phyloP scores from a whole-genome alignment of 2,113 vertebrate genomes.

The Elachura formosa region DNA sequence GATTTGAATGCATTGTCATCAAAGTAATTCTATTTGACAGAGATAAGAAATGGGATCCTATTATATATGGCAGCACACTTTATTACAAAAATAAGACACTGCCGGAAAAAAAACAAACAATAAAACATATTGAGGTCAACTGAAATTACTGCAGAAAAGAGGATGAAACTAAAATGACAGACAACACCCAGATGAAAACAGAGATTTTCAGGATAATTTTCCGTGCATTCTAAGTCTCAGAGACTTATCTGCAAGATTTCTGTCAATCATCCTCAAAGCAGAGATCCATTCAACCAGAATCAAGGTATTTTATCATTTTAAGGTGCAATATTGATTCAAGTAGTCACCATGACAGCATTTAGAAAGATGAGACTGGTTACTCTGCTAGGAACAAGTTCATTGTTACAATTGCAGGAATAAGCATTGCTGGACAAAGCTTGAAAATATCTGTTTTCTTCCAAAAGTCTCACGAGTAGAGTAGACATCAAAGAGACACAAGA shows the following conservation, averaged over 20 bases:
- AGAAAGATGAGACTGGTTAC: background rate
- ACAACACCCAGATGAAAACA: background rate
- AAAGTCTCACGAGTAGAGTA: background rate
- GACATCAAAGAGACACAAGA: background rate
- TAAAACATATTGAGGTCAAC: background rate
- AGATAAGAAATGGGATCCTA: background rate
- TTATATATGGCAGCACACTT: background rate
- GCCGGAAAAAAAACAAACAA: background rate
- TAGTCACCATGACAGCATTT: background rate
- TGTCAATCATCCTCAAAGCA: background rate
- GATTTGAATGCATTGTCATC: background rate
- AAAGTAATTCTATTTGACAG: slow-evolving; percentile 12
- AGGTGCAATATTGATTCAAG: background rate
- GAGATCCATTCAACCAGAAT: background rate
- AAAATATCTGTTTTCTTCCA: background rate
- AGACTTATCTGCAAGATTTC: background rate
- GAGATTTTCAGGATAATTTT: background rate
- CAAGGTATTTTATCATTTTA: background rate
- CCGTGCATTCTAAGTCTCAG: background rate
- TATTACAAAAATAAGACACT: background rate
- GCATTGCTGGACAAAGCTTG: background rate
- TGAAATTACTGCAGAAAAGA: background rate
- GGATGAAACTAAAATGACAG: background rate
- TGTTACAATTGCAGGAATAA: background rate
- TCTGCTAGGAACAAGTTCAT: background rate